Percentiles rank a stretch among this genome's conserved stretches.
These are phyloP conservation scores for Labrus mixtus DNA, from an alignment of 2,113 vertebrate species.

Conservation along the genomic window DNA sequence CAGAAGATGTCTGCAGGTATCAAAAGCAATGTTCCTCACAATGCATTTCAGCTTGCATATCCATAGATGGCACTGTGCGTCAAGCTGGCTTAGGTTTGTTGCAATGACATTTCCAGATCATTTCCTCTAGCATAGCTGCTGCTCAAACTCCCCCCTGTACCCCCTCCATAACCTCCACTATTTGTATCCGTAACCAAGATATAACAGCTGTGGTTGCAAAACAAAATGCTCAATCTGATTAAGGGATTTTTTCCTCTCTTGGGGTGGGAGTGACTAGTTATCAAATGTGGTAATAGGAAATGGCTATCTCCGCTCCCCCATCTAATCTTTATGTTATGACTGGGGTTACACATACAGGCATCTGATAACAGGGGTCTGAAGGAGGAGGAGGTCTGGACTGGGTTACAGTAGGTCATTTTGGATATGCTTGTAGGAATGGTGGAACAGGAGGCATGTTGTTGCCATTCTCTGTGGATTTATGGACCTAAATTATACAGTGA, in stretches of 20 bases:
- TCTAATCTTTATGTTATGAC: slow-evolving; percentile 69
- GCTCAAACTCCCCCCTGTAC: not conserved
- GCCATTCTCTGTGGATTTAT: slow-evolving; percentile 37
- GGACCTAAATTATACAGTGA: slow-evolving; percentile 25
- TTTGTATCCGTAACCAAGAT: slow-evolving; percentile 42
- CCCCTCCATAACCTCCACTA: slow-evolving; percentile 5
- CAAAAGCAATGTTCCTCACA: slow-evolving; percentile 9
- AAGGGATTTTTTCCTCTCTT: slow-evolving; percentile 21
- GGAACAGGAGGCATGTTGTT: slow-evolving; percentile 16
- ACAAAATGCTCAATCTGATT: slow-evolving; percentile 45
- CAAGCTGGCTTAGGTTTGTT: slow-evolving; percentile 58
- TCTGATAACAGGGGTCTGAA: slow-evolving; percentile 63
- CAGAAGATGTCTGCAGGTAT: not conserved
- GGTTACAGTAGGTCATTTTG: slow-evolving; percentile 67
- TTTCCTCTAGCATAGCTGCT: slow-evolving; percentile 39
- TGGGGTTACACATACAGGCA: slow-evolving; percentile 60
- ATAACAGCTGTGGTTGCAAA: slow-evolving; percentile 33
- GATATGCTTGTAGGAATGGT: slow-evolving; percentile 25
- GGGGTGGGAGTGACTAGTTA: slow-evolving; percentile 37
- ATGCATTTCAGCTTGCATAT: slow-evolving; percentile 74
- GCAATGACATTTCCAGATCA: slow-evolving; percentile 46
- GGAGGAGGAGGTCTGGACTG: slow-evolving; percentile 50
- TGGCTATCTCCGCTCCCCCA: slow-evolving; percentile 43
- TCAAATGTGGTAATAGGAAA: slow-evolving; percentile 57
- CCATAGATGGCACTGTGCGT: slow-evolving; percentile 85